Conservation (phyloP, 2,888 invertebrate genomes). For the Iphiclides podalirius region DNA sequence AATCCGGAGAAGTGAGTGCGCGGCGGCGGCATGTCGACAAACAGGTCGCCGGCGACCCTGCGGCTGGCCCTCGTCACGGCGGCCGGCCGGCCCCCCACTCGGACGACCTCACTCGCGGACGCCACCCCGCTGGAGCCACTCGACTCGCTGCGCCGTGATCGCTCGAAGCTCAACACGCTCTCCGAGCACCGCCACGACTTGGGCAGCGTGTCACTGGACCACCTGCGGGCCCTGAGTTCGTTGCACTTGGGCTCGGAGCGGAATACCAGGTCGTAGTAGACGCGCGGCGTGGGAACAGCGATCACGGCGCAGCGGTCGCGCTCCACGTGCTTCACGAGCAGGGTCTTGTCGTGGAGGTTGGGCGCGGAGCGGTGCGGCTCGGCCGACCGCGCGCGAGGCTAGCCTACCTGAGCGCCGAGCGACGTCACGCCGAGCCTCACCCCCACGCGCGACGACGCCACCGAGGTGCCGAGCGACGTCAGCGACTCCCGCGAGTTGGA, state of each 20-base stretch:
- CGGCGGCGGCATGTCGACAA: conserved; percentile 70
- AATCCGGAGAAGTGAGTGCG: conserved; percentile 75
- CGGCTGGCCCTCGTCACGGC: conserved; percentile 77
- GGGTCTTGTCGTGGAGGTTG: conserved; percentile 65
- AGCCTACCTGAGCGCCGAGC: conserved; percentile 83
- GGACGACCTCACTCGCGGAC: conserved; percentile 61
- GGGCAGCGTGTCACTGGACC: conserved; percentile 62
- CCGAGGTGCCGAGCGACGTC: conserved; percentile 82
- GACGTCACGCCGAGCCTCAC: conserved; percentile 88
- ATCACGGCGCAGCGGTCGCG: conserved; percentile 69
- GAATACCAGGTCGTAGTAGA: conserved; percentile 66
- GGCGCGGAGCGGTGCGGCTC: conserved; percentile 62
- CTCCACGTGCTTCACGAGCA: conserved; percentile 67
- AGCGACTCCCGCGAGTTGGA: conserved; percentile 94
- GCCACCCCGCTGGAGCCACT: conserved; percentile 38
- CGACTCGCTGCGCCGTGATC: conserved; percentile 51
- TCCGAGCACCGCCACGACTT: conserved; percentile 74
- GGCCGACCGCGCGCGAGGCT: conserved; percentile 77
- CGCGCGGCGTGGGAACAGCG: conserved; percentile 65
- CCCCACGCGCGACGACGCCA: conserved; percentile 81
- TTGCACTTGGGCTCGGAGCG: conserved; percentile 43
- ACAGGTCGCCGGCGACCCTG: conserved; percentile 70
- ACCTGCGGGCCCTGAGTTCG: conserved; percentile 57
- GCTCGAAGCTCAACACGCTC: conserved; percentile 59
- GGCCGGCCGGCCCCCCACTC: conserved; percentile 71